A percentile compares a stretch with the other conserved stretches of the same genome.
Conservation (phyloP, 2,888 invertebrate genomes). For the Caenorhabditis panamensis region DNA sequence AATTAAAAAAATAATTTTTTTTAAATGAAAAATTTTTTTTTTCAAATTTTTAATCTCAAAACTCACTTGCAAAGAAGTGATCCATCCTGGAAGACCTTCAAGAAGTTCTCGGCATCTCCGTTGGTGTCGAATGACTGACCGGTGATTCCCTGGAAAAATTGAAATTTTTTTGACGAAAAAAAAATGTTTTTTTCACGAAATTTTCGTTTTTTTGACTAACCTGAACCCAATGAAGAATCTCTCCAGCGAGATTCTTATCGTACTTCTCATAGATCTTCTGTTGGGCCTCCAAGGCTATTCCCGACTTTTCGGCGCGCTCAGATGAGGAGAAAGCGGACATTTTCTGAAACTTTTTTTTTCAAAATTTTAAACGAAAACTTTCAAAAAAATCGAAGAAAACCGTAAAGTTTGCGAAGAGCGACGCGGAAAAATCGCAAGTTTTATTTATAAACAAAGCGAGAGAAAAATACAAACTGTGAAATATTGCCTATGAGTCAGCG, state of each 20-base stretch:
- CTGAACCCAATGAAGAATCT: conserved; percentile 93
- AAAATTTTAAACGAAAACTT: not conserved
- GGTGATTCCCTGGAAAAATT: conserved; percentile 85
- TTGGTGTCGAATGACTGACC: conserved; percentile 88
- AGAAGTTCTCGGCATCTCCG: conserved; percentile 95
- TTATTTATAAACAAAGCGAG: not conserved
- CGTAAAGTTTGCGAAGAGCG: conserved; percentile 8
- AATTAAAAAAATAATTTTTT: not conserved
- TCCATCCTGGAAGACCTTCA: conserved; percentile 91
- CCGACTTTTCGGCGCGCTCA: conserved; percentile 77
- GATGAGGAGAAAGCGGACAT: conserved; percentile 49
- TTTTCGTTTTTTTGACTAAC: too few relatives aligned
- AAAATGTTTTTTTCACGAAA: too few relatives aligned
- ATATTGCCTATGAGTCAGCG: conserved; percentile 28
- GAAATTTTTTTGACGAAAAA: not conserved
- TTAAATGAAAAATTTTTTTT: not conserved
- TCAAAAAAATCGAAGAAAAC: conserved; percentile 27
- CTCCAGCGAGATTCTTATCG: conserved; percentile 93
- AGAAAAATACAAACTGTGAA: not conserved
- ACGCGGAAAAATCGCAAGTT: not conserved
- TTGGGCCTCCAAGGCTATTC: conserved; percentile 79
- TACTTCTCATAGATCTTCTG: conserved; percentile 94
- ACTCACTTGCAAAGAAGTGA: conserved; percentile 91
- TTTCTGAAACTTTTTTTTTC: too few relatives aligned
- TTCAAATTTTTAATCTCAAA: too few relatives aligned